Conservation (phyloP, 2,888 invertebrate species). For the Nomada ruficornis region DNA sequence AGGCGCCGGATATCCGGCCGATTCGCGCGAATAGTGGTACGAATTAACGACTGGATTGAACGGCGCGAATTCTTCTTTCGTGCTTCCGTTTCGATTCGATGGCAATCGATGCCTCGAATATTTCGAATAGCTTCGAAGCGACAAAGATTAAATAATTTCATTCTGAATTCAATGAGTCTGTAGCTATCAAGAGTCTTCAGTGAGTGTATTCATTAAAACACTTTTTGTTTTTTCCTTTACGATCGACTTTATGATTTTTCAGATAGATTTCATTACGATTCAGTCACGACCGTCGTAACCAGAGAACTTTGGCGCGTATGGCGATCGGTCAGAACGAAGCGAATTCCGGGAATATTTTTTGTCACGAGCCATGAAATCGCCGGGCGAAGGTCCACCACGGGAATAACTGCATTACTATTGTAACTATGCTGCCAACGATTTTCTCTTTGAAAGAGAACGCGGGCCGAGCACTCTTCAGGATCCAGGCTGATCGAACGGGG, state of each 20-base stretch:
- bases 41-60: conserved; percentile 50
- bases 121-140: no score
- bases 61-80: background rate
- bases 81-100: background rate
- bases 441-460: conserved; percentile 50
- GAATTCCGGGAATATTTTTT: conserved; percentile 48
- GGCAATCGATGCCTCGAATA: background rate
- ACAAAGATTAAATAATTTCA: no score
- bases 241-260: conserved; percentile 74
- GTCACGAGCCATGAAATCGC: conserved; percentile 6
- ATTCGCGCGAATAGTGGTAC: conserved; percentile 54
- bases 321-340: background rate
- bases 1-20: conserved; percentile 42
- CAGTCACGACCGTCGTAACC: conserved; percentile 60
- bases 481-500: conserved; percentile 5
- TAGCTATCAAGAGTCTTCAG: no score
- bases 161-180: no score
- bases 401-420: conserved; percentile 49
- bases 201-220: no score
- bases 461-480: conserved; percentile 12
- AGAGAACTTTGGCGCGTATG: conserved; percentile 40
- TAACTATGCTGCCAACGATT: conserved; percentile 42
- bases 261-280: conserved; percentile 72
- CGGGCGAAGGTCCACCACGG: background rate
- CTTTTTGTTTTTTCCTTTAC: background rate